Evolutionary conservation across 92 coral and sea anemone species (phyloP).

Genomic region (Anthopleura xanthogrammica): DNA sequence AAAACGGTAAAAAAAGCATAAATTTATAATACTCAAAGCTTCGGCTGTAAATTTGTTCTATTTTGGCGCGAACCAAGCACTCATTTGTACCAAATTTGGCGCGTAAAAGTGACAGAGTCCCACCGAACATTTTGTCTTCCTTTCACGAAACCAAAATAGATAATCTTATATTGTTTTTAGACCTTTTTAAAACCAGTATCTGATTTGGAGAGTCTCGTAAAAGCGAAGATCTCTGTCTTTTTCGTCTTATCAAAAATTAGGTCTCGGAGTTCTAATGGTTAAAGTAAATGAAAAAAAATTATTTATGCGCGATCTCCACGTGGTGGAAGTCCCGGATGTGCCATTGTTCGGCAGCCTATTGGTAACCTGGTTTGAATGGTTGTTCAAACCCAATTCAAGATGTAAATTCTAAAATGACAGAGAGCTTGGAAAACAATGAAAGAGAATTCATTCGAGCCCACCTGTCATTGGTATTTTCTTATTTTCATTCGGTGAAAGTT

Average conservation of each 20-base stretch:
- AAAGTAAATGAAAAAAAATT: not conserved
- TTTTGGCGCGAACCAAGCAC: not conserved
- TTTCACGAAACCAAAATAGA: not conserved
- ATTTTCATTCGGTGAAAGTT: conserved; percentile 14
- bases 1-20: not conserved
- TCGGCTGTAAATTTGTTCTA: not conserved
- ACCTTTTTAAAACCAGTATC: not conserved
- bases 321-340: conserved; percentile 35
- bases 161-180: not conserved
- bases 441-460: conserved; percentile 57
- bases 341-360: conserved; percentile 37
- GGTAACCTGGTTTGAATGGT: conserved; percentile 13
- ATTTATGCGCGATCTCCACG: conserved; percentile 4
- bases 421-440: conserved; percentile 72
- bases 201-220: not conserved
- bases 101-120: not conserved
- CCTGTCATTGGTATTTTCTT: conserved; percentile 57
- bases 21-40: not conserved
- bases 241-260: not conserved
- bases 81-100: too few relatives aligned
- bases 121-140: not conserved
- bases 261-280: not conserved
- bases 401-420: conserved; percentile 85
- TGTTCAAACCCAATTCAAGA: conserved; percentile 16
- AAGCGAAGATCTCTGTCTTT: not conserved